Percentiles rank a stretch among this genome's conserved stretches.
These are phyloP conservation scores for Theocolax elegans DNA, from an alignment of 1,140 invertebrate genomes.

Conservation along the genomic window DNA sequence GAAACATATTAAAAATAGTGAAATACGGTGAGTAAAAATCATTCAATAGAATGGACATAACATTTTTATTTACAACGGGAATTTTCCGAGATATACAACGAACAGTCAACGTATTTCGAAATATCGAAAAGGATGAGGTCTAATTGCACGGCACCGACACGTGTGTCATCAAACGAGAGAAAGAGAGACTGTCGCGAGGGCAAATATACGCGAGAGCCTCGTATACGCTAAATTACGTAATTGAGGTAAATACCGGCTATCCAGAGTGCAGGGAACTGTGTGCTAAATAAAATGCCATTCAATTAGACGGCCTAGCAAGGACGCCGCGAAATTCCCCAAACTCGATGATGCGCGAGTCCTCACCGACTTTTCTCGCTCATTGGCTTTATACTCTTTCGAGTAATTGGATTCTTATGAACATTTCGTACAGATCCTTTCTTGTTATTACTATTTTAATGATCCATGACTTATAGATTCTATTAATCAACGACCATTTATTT, in stretches of 20 bases:
- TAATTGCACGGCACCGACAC: conserved; percentile 59
- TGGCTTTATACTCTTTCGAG: too few species aligned
- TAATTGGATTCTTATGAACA: too few species aligned
- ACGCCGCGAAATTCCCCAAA: neutral
- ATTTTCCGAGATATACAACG: neutral
- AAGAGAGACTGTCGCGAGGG: conserved; percentile 25
- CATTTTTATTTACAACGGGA: too few species aligned
- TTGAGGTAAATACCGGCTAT: conserved; percentile 62
- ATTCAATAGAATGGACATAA: too few species aligned
- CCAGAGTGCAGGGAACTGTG: conserved; percentile 59
- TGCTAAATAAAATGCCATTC: conserved; percentile 63
- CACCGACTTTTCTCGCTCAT: too few species aligned
- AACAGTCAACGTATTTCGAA: neutral
- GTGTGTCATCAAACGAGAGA: conserved; percentile 57
- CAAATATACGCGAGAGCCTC: conserved; percentile 43
- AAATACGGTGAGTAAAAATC: too few species aligned
- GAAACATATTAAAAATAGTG: too few species aligned
- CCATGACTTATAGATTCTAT: too few species aligned
- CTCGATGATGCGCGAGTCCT: neutral
- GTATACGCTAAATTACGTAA: conserved; percentile 62
- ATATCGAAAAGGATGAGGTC: conserved; percentile 44
- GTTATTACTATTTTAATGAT: too few species aligned
- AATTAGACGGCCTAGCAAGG: conserved; percentile 26
- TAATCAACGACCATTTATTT: too few species aligned
- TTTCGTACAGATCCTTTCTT: too few species aligned